Evolutionary conservation across 1,140 invertebrate genomes (phyloP), one percentile per base, ranked within the genome.

Genomic region (Formica exsecta): DNA sequence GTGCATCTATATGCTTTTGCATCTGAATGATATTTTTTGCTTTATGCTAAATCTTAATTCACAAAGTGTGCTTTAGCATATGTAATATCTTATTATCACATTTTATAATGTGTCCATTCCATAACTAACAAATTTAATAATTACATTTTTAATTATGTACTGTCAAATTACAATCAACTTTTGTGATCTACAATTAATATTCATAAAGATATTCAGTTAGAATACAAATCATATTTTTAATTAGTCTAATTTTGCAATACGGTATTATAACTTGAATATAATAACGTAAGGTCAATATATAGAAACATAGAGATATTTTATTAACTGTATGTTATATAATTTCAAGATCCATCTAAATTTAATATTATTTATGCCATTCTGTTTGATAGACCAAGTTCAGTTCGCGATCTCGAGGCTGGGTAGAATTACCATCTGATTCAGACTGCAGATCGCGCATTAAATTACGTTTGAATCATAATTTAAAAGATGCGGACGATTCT

Each of bases 371-470:
- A 71, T 57, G 51, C 48, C 74, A 86, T 91, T 93, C 48, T 94
- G 73, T 92, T 94, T 94, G 93, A 19, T 94, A 97, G 97, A 96
- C 95, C 73, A 97, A 97, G 92, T 97, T 98, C 93, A 96, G 96
- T 87, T 96, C 97, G 36, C 95, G 97, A 81, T 97, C 97, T 68
- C 95, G 97, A 91, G 97, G 96, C 13, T 97, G 97, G 97, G 94
- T 96, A 44, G 96, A 97, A 89, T 95, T 96, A 71, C 94, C 96
- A 2, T 95, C 96, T 57, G 96, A 96, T 88, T 95, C 94, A 19
- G 95, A 96, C 54, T 95, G 95, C 76, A 95, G 94, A 74, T 95
- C 96, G 7, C 94, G 95, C 36, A 94, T 96, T 19, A 96, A 96
- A 71, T 73, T 97, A 19, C 95, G 97, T 54, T 93, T 97, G 75